phyloP scores from a whole-genome alignment of 2,888 invertebrate genomes.

The Hypomecis punctinalis region DNA sequence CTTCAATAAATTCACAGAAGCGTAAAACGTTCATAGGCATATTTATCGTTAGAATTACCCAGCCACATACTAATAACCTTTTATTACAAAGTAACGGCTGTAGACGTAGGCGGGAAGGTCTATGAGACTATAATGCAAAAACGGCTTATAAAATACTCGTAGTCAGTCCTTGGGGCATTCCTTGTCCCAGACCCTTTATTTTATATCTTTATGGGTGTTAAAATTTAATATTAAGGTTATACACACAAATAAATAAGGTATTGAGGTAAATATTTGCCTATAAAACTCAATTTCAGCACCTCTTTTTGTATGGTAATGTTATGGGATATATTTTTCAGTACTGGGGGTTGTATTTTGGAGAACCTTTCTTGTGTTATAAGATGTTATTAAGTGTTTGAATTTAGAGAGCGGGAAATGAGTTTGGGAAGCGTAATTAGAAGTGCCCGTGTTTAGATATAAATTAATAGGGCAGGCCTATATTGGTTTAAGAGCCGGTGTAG shows the following conservation, averaged over 20 bases:
- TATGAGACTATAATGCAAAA: conserved; percentile 44
- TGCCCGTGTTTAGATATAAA: no score
- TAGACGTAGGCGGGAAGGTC: conserved; percentile 38
- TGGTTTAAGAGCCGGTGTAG: no score
- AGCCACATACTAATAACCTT: conserved; percentile 19
- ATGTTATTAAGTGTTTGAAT: conserved; percentile 17
- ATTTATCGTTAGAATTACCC: no score
- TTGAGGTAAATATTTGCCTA: conserved; percentile 34
- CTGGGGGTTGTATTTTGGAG: conserved; percentile 8
- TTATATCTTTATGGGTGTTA: conserved; percentile 50
- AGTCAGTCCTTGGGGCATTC: conserved; percentile 46
- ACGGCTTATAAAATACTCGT: conserved; percentile 36
- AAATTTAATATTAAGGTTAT: conserved; percentile 46
- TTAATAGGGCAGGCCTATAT: no score
- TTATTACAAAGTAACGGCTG: conserved; percentile 19
- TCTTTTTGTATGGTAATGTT: conserved; percentile 37
- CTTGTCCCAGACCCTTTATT: conserved; percentile 38
- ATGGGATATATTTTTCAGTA: conserved; percentile 21
- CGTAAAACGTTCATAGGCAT: no score
- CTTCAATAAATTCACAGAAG: no score
- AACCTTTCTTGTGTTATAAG: conserved; percentile 14
- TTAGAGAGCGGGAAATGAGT: neutral
- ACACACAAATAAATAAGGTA: conserved; percentile 33
- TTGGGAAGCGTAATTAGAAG: neutral
- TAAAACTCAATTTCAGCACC: conserved; percentile 34